Evolutionary conservation across 1,140 invertebrate genomes (phyloP), one percentile per base, ranked within the genome.

Genomic region (Heliconius congener): DNA sequence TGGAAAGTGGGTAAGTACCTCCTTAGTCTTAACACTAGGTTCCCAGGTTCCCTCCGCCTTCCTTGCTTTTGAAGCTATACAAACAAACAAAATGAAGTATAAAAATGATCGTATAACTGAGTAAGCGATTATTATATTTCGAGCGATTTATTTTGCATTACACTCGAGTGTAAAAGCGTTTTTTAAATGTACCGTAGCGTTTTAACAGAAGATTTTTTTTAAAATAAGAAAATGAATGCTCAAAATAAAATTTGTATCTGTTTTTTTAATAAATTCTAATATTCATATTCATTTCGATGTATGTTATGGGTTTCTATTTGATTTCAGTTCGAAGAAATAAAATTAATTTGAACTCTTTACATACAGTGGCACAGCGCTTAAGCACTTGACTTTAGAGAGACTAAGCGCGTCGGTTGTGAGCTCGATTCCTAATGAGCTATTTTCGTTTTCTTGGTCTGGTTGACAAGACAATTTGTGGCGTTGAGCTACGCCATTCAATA

Each of bases 131-230:
- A 23, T 57, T 57, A 57, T 57, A 57, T 9, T 57, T 57, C 76
- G 74, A 57, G 55, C 55, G 55, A 76, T 82, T 75, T 76, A 76
- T 76, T 74, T 55, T 76, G 74, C 74, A 80, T 80, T 80, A 80
- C 74, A 76, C 78, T 80, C 70, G 60, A 80, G 78, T 80, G 46
- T 66, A 80, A 80, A 80, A 80, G 78, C 73, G 13, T 18, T 66
- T 80, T 80, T 80, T 73, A 80, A 80, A 80, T 80, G 78, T 80
- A 57, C 55, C n/a, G 66, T 60, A 80, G 70, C 78, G 74, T 75
- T 76, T 76, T 55, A 55, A 66, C 70, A 76, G 71, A 80, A 76
- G 74, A 73, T 19, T 80, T 72, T 76, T 72, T 76, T 80, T 71
- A 66, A 80, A 80, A 70, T 50, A 80, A 80, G 74, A 76, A 80